Conservation (phyloP, 2,888 invertebrate species). For the Acanthoscelides obtectus region DNA sequence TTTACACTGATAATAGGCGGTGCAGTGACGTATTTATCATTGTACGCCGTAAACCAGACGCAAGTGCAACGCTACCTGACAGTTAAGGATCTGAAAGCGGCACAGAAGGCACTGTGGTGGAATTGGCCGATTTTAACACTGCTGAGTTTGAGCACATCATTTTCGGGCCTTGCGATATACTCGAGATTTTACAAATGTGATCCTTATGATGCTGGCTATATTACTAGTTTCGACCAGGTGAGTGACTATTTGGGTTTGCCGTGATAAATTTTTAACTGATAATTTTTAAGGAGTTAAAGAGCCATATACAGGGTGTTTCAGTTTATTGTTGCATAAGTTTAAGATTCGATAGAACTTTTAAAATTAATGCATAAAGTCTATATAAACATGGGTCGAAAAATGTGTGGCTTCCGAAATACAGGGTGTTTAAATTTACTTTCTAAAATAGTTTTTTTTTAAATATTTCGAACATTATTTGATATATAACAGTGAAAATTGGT, state of each 20-base stretch:
- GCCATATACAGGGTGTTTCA: too few relatives aligned
- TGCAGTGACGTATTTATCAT: slow-evolving; percentile 68
- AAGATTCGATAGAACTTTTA: too few relatives aligned
- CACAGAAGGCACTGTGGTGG: slow-evolving; percentile 72
- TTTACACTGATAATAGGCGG: slow-evolving; percentile 81
- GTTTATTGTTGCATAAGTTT: too few relatives aligned
- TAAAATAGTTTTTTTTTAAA: too few relatives aligned
- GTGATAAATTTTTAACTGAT: too few relatives aligned
- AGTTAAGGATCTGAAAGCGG: slow-evolving; percentile 63
- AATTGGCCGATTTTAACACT: slow-evolving; percentile 74
- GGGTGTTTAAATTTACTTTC: too few relatives aligned
- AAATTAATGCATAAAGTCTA: too few relatives aligned
- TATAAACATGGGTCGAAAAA: too few relatives aligned
- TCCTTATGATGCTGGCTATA: slow-evolving; percentile 60
- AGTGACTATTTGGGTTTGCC: too few relatives aligned
- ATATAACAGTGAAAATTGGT: too few relatives aligned
- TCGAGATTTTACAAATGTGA: slow-evolving; percentile 81
- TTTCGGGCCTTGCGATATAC: slow-evolving; percentile 74
- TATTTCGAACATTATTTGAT: too few relatives aligned
- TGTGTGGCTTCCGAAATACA: too few relatives aligned
- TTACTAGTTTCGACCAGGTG: slow-evolving; percentile 65
- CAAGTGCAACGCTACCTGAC: slow-evolving; percentile 73
- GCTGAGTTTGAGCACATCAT: slow-evolving; percentile 68
- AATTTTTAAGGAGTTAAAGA: slow-evolving; percentile 2
- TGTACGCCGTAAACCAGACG: slow-evolving; percentile 86